Base-by-base conservation (phyloP, 2,113 vertebrate species). In the Puffinus mauretanicus region DNA sequence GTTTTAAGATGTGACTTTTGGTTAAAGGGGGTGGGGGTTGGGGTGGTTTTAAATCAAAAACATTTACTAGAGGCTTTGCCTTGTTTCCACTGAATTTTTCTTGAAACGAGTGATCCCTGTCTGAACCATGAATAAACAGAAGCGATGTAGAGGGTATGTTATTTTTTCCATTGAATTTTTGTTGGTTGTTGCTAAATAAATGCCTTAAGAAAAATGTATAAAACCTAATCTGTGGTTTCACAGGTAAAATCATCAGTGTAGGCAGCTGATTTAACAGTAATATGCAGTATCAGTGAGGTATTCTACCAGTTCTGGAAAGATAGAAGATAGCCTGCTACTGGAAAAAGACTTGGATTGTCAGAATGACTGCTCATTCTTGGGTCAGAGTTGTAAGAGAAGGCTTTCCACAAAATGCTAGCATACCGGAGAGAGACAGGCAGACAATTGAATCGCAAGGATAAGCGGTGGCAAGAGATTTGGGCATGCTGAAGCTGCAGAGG, bases 171-270 rank as follows among this genome's bases (percentile, higher is more conserved):
- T 38, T 90, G 64, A 65, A 51, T 40, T 93, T 66, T 80, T 88
- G 9, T 82, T 90, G 60, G 82, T 87, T 86, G 38, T 88, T 89
- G 60, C 44, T 92, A 86, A 93, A 95, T 93, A 92, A 93, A 91
- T 95, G 80, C 87, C 95, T 97, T 97, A 94, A 84, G 52, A 82
- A 81, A 89, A 90, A 65, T 24, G 13, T 80, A 66, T 92, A 44
- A 75, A 95, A 77, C 66, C 34, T 65, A 13, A 76, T 71, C n/a
- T 76, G 24, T 89, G n/a, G 38, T 67, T 96, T 93, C 5, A 9
- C 83, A 78, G 75, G 61, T 90, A 71, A 94, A 90, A 82, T 87
- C 46, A 46, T 76, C 44, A 44, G 22, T 65, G 16, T 65, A 82
- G 58, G 55, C 27, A 92, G 36, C 70, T 96, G 73, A 82, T 86